Evolutionary conservation across 1,140 invertebrate species (phyloP).

Genomic region (Eriosoma lanigerum): DNA sequence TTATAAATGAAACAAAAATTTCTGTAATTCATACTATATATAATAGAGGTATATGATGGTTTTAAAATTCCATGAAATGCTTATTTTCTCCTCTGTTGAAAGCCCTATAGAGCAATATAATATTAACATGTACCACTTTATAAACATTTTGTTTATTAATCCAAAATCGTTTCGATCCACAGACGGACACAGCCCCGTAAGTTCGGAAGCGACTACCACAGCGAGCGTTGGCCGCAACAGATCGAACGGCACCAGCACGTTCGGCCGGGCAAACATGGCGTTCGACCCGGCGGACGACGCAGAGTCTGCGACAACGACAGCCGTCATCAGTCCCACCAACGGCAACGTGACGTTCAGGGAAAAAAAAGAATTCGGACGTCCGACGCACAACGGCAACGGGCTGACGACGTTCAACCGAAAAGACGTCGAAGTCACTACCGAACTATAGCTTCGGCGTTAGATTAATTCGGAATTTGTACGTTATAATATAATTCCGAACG

Average conservation of each 20-base stretch:
- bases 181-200: conserved; percentile 62
- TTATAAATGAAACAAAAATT: too few relatives aligned
- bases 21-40: too few relatives aligned
- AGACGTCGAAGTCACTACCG: conserved; percentile 45
- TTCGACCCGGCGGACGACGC: conserved; percentile 5
- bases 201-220: conserved; percentile 78
- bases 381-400: conserved; percentile 8
- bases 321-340: conserved; percentile 68
- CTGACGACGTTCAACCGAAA: conserved; percentile 46
- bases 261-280: conserved; percentile 57
- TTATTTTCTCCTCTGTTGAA: too few relatives aligned
- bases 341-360: conserved; percentile 82
- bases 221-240: conserved; percentile 67
- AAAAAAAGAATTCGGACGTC: conserved; percentile 59
- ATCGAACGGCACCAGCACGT: conserved; percentile 60
- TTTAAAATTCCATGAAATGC: too few relatives aligned
- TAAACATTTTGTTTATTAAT: too few relatives aligned
- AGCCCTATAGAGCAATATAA: too few relatives aligned
- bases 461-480: too few relatives aligned
- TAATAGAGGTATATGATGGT: too few relatives aligned
- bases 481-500: too few relatives aligned
- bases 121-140: too few relatives aligned
- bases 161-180: background rate
- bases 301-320: background rate
- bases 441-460: background rate